Percentiles rank a stretch among this genome's conserved stretches.
phyloP scores from a whole-genome alignment of 2,888 invertebrate genomes.

The Zonitis immaculata region DNA sequence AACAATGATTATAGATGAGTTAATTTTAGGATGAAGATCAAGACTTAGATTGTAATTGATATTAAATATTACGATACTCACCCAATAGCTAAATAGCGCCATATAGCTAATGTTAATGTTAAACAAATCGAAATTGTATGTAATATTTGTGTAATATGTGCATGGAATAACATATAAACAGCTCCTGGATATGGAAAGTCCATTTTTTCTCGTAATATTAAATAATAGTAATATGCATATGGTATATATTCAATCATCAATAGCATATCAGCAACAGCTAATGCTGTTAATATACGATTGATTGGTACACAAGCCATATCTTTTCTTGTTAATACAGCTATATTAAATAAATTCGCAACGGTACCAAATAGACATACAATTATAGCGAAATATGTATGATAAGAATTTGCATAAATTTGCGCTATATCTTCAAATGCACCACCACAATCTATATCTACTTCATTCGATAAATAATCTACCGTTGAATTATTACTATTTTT shows the following conservation, averaged over 20 bases:
- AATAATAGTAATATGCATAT: constrained; percentile 62
- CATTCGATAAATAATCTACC: neutral
- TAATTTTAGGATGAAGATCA: too few relatives aligned
- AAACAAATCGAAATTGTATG: constrained; percentile 82
- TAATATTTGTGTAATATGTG: constrained; percentile 73
- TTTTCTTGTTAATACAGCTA: constrained; percentile 77
- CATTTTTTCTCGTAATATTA: constrained; percentile 58
- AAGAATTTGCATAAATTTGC: constrained; percentile 57
- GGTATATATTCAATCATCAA: constrained; percentile 86
- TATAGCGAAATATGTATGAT: constrained; percentile 80
- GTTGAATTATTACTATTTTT: neutral
- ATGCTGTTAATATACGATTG: constrained; percentile 76
- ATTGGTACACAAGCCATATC: constrained; percentile 80
- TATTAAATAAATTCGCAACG: constrained; percentile 80
- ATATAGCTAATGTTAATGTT: constrained; percentile 75
- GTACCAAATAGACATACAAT: constrained; percentile 83
- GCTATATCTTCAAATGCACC: constrained; percentile 50
- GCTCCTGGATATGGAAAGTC: constrained; percentile 70
- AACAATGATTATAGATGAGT: too few relatives aligned
- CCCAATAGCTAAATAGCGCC: constrained; percentile 83
- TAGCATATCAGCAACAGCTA: constrained; percentile 84
- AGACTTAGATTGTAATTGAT: too few relatives aligned
- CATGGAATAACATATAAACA: constrained; percentile 71
- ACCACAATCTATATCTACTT: constrained; percentile 24
- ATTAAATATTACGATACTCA: constrained; percentile 47